Base-by-base conservation (phyloP, 2,888 invertebrate species). In the Plemyria rubiginata region DNA sequence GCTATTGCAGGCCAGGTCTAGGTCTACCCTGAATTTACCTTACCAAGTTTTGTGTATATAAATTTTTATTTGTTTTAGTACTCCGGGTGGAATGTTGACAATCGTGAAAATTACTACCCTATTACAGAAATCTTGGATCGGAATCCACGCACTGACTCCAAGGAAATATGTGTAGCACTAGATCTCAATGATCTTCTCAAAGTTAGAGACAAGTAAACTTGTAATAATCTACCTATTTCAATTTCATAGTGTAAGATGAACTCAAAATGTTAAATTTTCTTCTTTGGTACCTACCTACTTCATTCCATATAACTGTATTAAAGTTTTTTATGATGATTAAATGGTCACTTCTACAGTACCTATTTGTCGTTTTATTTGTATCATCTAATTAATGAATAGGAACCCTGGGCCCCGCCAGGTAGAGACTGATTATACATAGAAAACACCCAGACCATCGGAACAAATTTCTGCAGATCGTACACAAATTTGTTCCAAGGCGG, bases 71-170 rank as follows among this genome's bases (percentile, higher is more conserved):
- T 67, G 3, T 91, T 92, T 63, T 88, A 94, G 94, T 94, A 94
- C 76, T 94, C 94, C 60, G 94, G 94, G 60, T 94, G 94, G 94
- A 94, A 94, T 80, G 90, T 93, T 62, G 93, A 93, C 77, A 94
- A 94, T 78, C 91, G 94, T 73, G 93, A 94, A 38, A 93, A 94
- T 72, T 94, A 94, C 78, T 94, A 94, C 74, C 93, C 94, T 45
- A 94, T 94, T 57, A 92, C 94, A 59, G 94, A 93, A 84, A 93
- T 93, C 74, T 71, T 93, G 82, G 93, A 93, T 72, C 79, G 92
- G 70, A 93, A 93, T 75, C 93, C 93, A 62, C 90, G 86, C 72
- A 93, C 93, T 43, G 93, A 92, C 71, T 90, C 92, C 51, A 93
- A 93, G 81, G 93, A 93, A 87, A 92, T 92, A 80, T 93, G 93